Conservation (phyloP, 2,113 vertebrate genomes). For the Sylvilagus bachmani region DNA sequence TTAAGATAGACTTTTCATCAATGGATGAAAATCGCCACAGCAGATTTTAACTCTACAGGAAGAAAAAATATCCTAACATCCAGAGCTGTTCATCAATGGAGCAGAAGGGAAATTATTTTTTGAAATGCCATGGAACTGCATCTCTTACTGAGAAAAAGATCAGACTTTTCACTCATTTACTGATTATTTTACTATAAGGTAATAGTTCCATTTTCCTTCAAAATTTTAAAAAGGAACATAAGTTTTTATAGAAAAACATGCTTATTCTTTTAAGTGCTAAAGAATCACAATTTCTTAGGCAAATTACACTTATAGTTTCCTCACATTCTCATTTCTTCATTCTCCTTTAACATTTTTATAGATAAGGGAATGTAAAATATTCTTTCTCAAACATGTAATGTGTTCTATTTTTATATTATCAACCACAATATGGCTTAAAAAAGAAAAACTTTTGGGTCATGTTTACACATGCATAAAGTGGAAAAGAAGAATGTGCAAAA, state of each 20-base stretch:
- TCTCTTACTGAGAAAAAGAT: neutral
- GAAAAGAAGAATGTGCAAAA: neutral
- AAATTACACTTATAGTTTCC: neutral
- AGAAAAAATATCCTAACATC: neutral
- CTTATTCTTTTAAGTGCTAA: constrained; percentile 1
- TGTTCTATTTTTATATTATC: neutral
- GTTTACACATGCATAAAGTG: neutral
- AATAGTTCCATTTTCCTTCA: neutral
- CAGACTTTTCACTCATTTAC: neutral
- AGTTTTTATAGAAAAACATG: neutral
- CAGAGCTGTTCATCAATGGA: neutral
- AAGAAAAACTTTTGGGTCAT: neutral
- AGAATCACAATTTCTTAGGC: neutral
- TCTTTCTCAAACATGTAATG: neutral
- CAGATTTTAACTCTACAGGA: neutral
- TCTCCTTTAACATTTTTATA: neutral
- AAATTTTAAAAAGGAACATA: neutral
- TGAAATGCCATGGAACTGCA: neutral
- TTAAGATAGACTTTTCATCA: neutral
- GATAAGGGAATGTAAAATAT: neutral
- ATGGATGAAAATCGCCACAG: neutral
- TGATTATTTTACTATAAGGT: neutral
- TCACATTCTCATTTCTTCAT: neutral
- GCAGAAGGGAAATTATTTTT: neutral
- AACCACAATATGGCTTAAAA: neutral